A percentile compares a stretch with the other conserved stretches of the same genome.
Evolutionary conservation across 2,113 vertebrate genomes (phyloP).

Genomic region (Micromys minutus): DNA sequence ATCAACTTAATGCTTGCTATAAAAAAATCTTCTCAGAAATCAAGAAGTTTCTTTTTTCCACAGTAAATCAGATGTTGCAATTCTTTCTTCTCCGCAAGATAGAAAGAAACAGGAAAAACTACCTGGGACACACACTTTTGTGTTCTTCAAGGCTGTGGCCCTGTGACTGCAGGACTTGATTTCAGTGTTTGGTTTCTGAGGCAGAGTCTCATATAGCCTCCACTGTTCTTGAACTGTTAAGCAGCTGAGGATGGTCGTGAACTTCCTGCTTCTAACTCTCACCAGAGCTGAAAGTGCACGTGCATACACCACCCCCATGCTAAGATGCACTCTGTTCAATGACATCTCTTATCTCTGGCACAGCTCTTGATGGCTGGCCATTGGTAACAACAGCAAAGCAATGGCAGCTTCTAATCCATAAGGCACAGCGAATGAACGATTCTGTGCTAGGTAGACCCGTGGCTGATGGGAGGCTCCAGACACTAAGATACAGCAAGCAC

Average conservation of each 20-base stretch:
- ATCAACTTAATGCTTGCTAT: not conserved
- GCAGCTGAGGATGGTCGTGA: not conserved
- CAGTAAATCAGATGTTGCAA: not conserved
- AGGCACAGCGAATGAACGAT: not conserved
- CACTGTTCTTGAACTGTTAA: not conserved
- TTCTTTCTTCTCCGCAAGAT: not conserved
- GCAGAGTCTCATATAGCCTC: not conserved
- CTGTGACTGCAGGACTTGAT: not conserved
- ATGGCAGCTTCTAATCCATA: accelerated
- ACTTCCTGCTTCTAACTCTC: not conserved
- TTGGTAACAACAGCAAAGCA: not conserved
- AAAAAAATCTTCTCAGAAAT: not conserved
- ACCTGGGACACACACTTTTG: too few species aligned
- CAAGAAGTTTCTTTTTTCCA: not conserved
- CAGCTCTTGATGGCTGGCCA: not conserved
- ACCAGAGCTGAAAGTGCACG: not conserved
- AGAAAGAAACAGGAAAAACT: not conserved
- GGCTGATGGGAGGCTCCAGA: accelerated
- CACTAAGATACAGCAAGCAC: not conserved
- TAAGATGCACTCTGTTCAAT: not conserved
- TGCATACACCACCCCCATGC: not conserved
- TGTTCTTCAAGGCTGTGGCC: not conserved
- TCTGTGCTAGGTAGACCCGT: accelerated
- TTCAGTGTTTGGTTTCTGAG: not conserved
- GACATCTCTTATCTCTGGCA: not conserved